Evolutionary conservation across 2,113 vertebrate genomes (phyloP).

Genomic region (Chinchilla lanigera): DNA sequence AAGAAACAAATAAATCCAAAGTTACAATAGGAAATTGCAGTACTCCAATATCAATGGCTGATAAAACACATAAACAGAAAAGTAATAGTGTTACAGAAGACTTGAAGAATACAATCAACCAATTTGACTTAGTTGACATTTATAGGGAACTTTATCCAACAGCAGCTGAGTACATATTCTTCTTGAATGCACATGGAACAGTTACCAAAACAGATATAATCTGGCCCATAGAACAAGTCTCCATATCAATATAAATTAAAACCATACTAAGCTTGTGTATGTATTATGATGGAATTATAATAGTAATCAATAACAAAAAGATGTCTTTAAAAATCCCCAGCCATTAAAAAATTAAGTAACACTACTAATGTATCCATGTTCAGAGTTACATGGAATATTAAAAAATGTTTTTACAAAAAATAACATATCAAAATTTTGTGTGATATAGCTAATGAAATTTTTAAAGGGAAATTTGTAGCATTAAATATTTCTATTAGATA

Average conservation of each 20-base stretch:
- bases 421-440: conserved; percentile 1
- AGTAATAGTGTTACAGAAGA: neutral
- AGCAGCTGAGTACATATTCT: neutral
- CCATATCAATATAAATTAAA: neutral
- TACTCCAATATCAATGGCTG: neutral
- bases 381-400: neutral
- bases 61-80: neutral
- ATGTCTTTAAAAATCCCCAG: neutral
- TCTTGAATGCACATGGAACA: neutral
- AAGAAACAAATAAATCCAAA: neutral
- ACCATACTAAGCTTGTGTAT: neutral
- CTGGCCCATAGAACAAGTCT: neutral
- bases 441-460: neutral
- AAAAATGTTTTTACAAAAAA: conserved; percentile 6
- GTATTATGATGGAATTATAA: neutral
- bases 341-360: neutral
- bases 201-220: neutral
- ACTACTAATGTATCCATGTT: neutral
- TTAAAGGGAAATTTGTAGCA: conserved; percentile 28
- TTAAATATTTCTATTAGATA: conserved; percentile 35
- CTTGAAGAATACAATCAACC: neutral
- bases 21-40: neutral
- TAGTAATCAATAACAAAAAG: neutral
- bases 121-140: neutral
- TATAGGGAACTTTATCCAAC: neutral